Conservation (phyloP, 1,140 invertebrate genomes). For the Phocides pigmalion region DNA sequence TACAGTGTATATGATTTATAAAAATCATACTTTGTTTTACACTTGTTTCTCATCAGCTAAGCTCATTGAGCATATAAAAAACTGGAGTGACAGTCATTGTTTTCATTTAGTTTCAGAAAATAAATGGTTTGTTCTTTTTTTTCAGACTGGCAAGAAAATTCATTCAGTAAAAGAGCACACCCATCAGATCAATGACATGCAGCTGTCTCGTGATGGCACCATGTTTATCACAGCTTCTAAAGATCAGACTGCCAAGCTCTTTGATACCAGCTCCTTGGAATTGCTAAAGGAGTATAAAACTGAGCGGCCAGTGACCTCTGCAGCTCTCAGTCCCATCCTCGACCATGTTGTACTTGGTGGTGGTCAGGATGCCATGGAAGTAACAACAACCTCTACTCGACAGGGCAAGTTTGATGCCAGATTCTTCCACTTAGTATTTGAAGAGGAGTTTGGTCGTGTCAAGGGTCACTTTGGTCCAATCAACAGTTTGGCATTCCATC, state of each 20-base stretch:
- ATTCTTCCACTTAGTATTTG: slow-evolving; percentile 99
- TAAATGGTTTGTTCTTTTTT: slow-evolving; percentile 47
- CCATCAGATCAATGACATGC: slow-evolving; percentile 97
- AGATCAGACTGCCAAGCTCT: slow-evolving; percentile 96
- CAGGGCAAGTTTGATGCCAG: slow-evolving; percentile 99
- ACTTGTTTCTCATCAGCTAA: too few relatives aligned
- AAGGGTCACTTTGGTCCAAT: slow-evolving; percentile 99
- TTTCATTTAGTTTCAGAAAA: too few relatives aligned
- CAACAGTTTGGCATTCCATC: slow-evolving; percentile 99
- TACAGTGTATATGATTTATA: too few relatives aligned
- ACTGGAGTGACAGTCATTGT: too few relatives aligned
- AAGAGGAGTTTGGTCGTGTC: slow-evolving; percentile 99
- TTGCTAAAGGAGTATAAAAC: slow-evolving; percentile 97
- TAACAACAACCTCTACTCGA: slow-evolving; percentile 97
- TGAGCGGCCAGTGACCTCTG: slow-evolving; percentile 98
- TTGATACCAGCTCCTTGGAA: slow-evolving; percentile 93
- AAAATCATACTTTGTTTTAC: too few relatives aligned
- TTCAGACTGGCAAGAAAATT: slow-evolving; percentile 91
- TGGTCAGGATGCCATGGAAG: slow-evolving; percentile 99
- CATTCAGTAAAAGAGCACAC: slow-evolving; percentile 92
- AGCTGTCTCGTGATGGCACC: slow-evolving; percentile 95
- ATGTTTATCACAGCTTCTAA: slow-evolving; percentile 99
- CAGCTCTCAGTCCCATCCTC: slow-evolving; percentile 95
- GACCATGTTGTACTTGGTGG: slow-evolving; percentile 98
- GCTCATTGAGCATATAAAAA: too few relatives aligned